Conservation (phyloP, 2,797 vertebrate species). For the Octomys mimax region DNA sequence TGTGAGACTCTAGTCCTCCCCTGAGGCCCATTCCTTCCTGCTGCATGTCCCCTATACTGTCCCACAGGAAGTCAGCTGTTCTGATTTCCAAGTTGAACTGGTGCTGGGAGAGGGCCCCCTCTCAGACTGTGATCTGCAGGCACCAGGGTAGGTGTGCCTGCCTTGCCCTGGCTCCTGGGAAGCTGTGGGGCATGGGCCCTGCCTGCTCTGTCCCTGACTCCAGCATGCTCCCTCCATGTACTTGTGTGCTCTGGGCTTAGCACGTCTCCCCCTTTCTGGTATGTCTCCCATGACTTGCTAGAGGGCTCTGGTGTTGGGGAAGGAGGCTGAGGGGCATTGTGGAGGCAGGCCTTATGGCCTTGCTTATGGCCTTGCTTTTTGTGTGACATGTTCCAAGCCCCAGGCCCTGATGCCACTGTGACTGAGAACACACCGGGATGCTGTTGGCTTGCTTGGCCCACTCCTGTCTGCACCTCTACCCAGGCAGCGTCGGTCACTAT, state of each 20-base stretch:
- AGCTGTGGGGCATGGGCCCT: background rate
- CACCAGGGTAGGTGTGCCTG: conserved; percentile 58
- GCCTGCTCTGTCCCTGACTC: background rate
- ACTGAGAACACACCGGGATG: background rate
- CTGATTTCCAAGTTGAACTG: conserved; percentile 79
- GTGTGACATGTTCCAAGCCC: background rate
- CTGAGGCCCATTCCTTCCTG: conserved; percentile 13
- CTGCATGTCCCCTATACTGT: background rate
- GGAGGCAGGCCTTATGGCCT: background rate
- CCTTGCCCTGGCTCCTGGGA: background rate
- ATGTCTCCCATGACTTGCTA: background rate
- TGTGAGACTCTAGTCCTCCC: background rate
- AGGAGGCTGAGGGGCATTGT: background rate
- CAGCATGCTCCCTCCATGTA: background rate
- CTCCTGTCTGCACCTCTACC: conserved; percentile 80
- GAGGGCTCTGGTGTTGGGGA: background rate
- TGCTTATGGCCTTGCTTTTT: background rate
- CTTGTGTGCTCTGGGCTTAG: background rate
- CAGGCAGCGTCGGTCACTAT: background rate
- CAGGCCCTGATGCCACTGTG: background rate
- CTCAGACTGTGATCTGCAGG: conserved; percentile 74
- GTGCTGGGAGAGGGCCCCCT: conserved; percentile 78
- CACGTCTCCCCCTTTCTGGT: no score
- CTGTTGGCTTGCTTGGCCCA: background rate
- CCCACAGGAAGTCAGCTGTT: background rate